These are phyloP conservation scores for Synanthedon andrenaeformis DNA, from an alignment of 2,888 invertebrate genomes.

Conservation along the genomic window DNA sequence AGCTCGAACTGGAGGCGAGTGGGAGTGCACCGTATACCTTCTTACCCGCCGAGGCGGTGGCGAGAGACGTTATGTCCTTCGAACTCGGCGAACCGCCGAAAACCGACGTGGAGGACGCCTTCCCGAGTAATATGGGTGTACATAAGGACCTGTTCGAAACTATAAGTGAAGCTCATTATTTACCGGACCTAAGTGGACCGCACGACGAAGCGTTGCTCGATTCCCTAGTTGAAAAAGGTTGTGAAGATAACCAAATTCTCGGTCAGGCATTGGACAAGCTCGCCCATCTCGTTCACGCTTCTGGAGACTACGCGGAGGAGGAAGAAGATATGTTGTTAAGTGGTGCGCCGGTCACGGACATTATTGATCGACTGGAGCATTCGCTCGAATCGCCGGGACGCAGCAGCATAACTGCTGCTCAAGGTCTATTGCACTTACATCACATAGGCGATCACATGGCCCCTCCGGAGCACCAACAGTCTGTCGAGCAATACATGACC, in stretches of 20 bases:
- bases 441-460: conserved; percentile 46
- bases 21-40: conserved; percentile 33
- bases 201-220: conserved; percentile 70
- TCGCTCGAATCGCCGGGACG: conserved; percentile 66
- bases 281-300: conserved; percentile 45
- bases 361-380: conserved; percentile 73
- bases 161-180: conserved; percentile 59
- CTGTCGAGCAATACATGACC: conserved; percentile 50
- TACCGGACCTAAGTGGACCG: conserved; percentile 53
- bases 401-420: conserved; percentile 55
- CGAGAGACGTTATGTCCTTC: conserved; percentile 54
- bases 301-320: conserved; percentile 57
- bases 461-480: conserved; percentile 34
- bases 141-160: conserved; percentile 62
- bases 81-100: conserved; percentile 44
- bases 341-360: conserved; percentile 68
- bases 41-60: conserved; percentile 44
- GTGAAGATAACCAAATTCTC: conserved; percentile 71
- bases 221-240: conserved; percentile 72
- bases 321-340: conserved; percentile 59
- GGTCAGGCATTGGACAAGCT: conserved; percentile 56
- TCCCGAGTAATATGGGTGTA: conserved; percentile 39
- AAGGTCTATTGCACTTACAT: conserved; percentile 53
- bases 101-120: conserved; percentile 43
- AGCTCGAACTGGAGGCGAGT: conserved; percentile 22